A percentile compares a stretch with the other conserved stretches of the same genome.
phyloP scores from a whole-genome alignment of 92 coral and sea anemone species.

The Palythoa grandiflora region DNA sequence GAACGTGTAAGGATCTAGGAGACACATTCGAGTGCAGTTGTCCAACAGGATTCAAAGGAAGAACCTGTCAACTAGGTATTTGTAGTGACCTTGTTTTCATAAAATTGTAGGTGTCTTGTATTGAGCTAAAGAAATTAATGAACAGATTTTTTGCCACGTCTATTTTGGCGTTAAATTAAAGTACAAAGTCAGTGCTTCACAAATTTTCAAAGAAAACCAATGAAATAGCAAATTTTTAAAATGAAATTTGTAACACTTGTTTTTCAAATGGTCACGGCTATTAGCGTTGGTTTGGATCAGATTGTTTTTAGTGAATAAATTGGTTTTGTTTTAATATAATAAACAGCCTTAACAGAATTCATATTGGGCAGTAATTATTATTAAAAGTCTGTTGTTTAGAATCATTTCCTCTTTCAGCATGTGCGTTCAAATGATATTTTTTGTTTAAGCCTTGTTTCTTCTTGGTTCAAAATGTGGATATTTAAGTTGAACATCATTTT shows the following conservation, averaged over 20 bases:
- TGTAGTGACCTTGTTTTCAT: conserved; percentile 8
- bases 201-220: no score
- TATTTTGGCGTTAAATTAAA: background rate
- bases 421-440: background rate
- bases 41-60: conserved; percentile 78
- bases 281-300: conserved; percentile 51
- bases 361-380: background rate
- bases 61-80: conserved; percentile 89
- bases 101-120: conserved; percentile 22
- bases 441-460: background rate
- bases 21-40: conserved; percentile 78
- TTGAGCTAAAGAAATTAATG: background rate
- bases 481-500: background rate
- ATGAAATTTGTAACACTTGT: conserved; percentile 27
- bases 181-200: background rate
- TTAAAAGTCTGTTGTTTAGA: background rate
- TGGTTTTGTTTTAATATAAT: background rate
- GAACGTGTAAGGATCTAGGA: conserved; percentile 72
- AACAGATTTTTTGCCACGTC: background rate
- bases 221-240: no score
- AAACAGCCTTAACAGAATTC: background rate
- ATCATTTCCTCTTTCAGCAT: conserved; percentile 9
- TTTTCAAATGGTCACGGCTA: conserved; percentile 62
- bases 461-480: no score
- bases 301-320: conserved; percentile 38